Conservation (phyloP, 2,113 vertebrate species). For the Phalacrocorax aristotelis region DNA sequence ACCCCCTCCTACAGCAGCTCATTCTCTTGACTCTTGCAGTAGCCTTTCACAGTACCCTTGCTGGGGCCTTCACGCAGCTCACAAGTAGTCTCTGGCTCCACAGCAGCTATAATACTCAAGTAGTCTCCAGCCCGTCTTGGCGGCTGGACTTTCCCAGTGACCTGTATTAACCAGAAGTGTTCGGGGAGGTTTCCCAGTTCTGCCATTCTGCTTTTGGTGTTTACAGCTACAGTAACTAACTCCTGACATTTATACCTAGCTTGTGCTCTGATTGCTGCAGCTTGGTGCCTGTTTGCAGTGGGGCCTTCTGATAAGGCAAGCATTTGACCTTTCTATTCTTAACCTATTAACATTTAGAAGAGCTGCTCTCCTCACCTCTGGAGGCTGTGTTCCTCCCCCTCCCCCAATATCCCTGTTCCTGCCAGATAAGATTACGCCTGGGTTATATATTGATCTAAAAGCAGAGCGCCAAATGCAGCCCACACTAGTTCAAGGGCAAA, state of each 20-base stretch:
- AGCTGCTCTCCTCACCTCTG: constrained; percentile 32
- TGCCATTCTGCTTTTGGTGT: constrained; percentile 10
- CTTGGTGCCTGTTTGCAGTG: constrained; percentile 31
- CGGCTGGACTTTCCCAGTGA: constrained; percentile 60
- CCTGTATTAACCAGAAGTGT: constrained; percentile 65
- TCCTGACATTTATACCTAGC: neutral
- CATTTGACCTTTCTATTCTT: constrained; percentile 67
- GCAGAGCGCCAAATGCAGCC: constrained; percentile 27
- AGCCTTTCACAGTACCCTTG: neutral
- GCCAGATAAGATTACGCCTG: constrained; percentile 64
- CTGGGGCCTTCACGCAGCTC: neutral
- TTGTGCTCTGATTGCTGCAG: neutral
- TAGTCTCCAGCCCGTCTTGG: constrained; percentile 22
- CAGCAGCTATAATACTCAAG: neutral
- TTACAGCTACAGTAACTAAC: constrained; percentile 3
- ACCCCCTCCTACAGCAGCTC: neutral
- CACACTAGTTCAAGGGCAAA: constrained; percentile 53
- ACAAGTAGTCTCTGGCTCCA: neutral
- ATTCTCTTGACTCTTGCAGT: neutral
- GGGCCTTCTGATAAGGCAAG: constrained; percentile 56
- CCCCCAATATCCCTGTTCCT: constrained; percentile 8
- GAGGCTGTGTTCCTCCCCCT: neutral
- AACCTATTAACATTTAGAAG: constrained; percentile 64
- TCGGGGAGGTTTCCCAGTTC: constrained; percentile 61
- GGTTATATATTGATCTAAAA: constrained; percentile 64